Evolutionary conservation across 2,113 vertebrate species (phyloP).

Genomic region (Sakesphorus luctuosus): DNA sequence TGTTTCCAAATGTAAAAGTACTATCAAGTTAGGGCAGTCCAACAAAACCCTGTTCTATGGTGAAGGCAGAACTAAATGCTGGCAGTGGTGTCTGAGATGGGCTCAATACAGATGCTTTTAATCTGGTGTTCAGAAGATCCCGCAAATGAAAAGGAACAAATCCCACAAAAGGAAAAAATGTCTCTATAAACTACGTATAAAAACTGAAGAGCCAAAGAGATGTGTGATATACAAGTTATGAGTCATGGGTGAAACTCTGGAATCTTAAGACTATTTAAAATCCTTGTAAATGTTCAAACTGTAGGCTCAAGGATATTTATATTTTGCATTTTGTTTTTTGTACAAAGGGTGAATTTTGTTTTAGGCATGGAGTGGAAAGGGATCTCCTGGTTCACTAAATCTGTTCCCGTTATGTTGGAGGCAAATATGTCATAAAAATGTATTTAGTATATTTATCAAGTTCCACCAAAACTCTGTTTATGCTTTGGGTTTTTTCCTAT

Average conservation of each 20-base stretch:
- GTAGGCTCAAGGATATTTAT: neutral
- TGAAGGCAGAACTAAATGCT: neutral
- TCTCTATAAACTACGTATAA: neutral
- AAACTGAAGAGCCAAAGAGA: neutral
- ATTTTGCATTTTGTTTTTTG: neutral
- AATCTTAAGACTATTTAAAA: neutral
- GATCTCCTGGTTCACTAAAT: neutral
- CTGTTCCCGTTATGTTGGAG: neutral
- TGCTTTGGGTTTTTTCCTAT: neutral
- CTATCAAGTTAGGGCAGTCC: neutral
- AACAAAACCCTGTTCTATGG: neutral
- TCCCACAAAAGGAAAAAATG: neutral
- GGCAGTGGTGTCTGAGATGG: neutral
- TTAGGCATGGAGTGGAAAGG: neutral
- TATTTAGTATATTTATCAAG: neutral
- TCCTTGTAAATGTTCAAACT: neutral
- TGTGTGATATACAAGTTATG: neutral
- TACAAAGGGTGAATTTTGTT: neutral
- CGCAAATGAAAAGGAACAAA: neutral
- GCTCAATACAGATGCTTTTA: conserved; percentile 29
- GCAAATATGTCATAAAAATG: neutral
- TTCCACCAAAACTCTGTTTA: neutral
- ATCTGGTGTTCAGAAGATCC: neutral
- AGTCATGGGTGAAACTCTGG: neutral
- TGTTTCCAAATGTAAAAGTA: neutral